Conservation (phyloP, 2,797 vertebrate genomes). For the Pseudochirops corinnae region DNA sequence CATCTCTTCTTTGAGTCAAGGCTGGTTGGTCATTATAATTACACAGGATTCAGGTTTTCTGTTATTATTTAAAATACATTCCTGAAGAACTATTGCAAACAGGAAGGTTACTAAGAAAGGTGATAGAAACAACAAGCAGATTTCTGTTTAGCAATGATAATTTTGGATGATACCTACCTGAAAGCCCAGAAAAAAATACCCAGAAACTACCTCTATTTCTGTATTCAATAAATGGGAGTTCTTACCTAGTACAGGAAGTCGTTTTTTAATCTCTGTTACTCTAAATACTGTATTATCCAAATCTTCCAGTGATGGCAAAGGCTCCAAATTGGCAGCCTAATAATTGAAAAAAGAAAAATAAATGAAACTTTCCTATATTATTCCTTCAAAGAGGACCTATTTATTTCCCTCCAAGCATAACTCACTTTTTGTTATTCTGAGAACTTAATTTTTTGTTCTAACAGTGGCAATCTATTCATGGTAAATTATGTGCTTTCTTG, state of each 20-base stretch:
- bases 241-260: conserved; percentile 91
- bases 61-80: background rate
- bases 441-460: background rate
- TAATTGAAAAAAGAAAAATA: conserved; percentile 60
- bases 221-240: conserved; percentile 45
- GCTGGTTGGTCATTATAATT: background rate
- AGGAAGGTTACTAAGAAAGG: background rate
- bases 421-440: conserved; percentile 22
- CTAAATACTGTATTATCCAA: conserved; percentile 94
- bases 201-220: conserved; percentile 25
- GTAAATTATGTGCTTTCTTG: background rate
- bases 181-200: conserved; percentile 36
- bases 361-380: conserved; percentile 47
- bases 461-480: background rate
- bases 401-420: conserved; percentile 34
- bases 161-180: background rate
- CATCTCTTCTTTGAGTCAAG: background rate
- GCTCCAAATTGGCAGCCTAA: conserved; percentile 88
- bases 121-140: background rate
- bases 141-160: conserved; percentile 16
- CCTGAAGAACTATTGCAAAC: background rate
- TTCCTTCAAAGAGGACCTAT: conserved; percentile 47
- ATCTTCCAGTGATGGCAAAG: conserved; percentile 91
- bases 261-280: conserved; percentile 90
- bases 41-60: background rate